Evolutionary conservation across 2,888 invertebrate species (phyloP).

Genomic region (Meloe dianella): DNA sequence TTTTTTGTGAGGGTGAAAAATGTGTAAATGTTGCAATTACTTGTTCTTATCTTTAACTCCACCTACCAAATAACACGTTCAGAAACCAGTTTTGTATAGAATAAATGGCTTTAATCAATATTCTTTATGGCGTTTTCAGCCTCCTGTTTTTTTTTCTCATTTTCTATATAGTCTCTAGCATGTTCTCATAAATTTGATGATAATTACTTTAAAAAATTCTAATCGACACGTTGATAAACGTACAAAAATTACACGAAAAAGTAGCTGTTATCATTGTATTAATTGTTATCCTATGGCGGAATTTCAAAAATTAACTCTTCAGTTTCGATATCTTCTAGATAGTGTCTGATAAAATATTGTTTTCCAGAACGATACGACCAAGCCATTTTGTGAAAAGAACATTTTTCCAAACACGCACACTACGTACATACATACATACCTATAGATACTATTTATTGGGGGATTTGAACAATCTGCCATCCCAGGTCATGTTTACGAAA

Average conservation of each 20-base stretch:
- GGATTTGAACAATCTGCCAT: constrained; percentile 41
- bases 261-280: no score
- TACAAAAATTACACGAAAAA: no score
- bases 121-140: background rate
- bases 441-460: no score
- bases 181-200: background rate
- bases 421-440: constrained; percentile 39
- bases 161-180: background rate
- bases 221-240: no score
- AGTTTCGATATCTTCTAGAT: constrained; percentile 2
- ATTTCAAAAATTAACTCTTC: no score
- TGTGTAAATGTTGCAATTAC: constrained; percentile 39
- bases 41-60: constrained; percentile 43
- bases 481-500: constrained; percentile 49
- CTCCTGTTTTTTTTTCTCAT: background rate
- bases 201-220: background rate
- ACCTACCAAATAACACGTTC: constrained; percentile 31
- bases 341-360: constrained; percentile 30
- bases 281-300: no score
- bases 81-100: constrained; percentile 36
- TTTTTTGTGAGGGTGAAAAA: constrained; percentile 31
- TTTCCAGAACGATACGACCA: constrained; percentile 44
- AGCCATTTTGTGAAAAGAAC: constrained; percentile 43
- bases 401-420: constrained; percentile 49
- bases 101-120: background rate